Percentiles rank a stretch among this genome's conserved stretches.
phyloP scores from a whole-genome alignment of 2,113 vertebrate species.

The Poeciliopsis turrubarensis region DNA sequence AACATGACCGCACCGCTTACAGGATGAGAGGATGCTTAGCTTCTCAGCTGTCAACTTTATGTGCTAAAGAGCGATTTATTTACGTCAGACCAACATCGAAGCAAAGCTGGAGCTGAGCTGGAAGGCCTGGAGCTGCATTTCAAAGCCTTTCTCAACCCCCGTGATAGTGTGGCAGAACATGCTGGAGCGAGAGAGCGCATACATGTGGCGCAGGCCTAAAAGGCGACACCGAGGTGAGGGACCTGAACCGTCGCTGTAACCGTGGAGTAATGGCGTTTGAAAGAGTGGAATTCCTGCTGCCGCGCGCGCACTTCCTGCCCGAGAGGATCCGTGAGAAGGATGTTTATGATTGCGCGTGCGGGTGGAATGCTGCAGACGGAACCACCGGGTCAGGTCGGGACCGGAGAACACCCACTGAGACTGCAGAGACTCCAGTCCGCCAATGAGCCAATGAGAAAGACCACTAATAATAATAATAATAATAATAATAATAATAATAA shows the following conservation, averaged over 20 bases:
- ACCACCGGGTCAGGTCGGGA: slow-evolving; percentile 70
- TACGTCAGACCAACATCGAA: too few relatives aligned
- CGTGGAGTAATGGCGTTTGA: slow-evolving; percentile 63
- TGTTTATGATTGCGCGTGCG: slow-evolving; percentile 78
- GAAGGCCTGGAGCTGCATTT: too few relatives aligned
- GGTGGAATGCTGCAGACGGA: slow-evolving; percentile 78
- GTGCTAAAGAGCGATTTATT: too few relatives aligned
- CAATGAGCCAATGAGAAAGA: too few relatives aligned
- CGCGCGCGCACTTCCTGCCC: slow-evolving; percentile 77
- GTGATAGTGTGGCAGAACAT: not conserved
- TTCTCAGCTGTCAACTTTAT: too few relatives aligned
- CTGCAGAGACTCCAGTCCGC: not conserved
- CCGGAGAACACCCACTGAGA: slow-evolving; percentile 40
- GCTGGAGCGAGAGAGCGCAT: not conserved
- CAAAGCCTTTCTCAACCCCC: too few relatives aligned
- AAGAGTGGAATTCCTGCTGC: slow-evolving; percentile 78
- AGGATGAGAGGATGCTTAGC: too few relatives aligned
- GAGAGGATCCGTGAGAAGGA: slow-evolving; percentile 69
- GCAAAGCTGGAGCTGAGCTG: too few relatives aligned
- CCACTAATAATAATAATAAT: too few relatives aligned
- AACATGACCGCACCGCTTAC: too few relatives aligned
- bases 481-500: not conserved
- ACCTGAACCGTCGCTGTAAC: slow-evolving; percentile 40
- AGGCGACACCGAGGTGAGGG: slow-evolving; percentile 10
- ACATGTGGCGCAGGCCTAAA: slow-evolving; percentile 14